phyloP scores from a whole-genome alignment of 2,797 vertebrate genomes.

The Mallotus villosus region DNA sequence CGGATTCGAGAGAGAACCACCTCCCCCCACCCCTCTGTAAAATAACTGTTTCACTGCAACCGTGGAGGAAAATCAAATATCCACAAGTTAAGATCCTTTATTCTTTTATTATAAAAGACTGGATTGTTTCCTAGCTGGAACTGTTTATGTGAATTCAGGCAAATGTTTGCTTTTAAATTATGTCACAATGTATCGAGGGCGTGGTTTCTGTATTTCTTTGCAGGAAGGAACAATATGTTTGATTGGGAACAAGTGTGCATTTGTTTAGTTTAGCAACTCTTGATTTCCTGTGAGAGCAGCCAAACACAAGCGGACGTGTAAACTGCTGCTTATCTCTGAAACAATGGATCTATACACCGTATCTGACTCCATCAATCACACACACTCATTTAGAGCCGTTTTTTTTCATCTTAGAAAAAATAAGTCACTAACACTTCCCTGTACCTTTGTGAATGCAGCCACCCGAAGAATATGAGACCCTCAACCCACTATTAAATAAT shows the following conservation, averaged over 20 bases:
- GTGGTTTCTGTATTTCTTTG: conserved; percentile 40
- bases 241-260: conserved; percentile 55
- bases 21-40: conserved; percentile 44
- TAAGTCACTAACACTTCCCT: conserved; percentile 19
- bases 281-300: conserved; percentile 49
- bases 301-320: conserved; percentile 28
- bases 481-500: too few relatives aligned
- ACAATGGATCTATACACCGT: conserved; percentile 15
- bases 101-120: conserved; percentile 58
- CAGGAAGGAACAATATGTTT: conserved; percentile 59
- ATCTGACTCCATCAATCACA: conserved; percentile 17
- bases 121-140: conserved; percentile 63
- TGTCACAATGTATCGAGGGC: conserved; percentile 60
- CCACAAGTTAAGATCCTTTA: conserved; percentile 46
- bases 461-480: too few relatives aligned
- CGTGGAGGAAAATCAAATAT: conserved; percentile 62
- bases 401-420: background rate
- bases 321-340: conserved; percentile 36
- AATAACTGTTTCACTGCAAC: conserved; percentile 61
- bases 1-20: conserved; percentile 60
- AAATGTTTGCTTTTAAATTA: conserved; percentile 73
- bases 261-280: conserved; percentile 56
- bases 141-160: conserved; percentile 68
- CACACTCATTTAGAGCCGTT: background rate
- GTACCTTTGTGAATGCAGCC: conserved; percentile 12